Evolutionary conservation across 2,888 invertebrate species (phyloP).

Genomic region (Cheilosia scutellata): DNA sequence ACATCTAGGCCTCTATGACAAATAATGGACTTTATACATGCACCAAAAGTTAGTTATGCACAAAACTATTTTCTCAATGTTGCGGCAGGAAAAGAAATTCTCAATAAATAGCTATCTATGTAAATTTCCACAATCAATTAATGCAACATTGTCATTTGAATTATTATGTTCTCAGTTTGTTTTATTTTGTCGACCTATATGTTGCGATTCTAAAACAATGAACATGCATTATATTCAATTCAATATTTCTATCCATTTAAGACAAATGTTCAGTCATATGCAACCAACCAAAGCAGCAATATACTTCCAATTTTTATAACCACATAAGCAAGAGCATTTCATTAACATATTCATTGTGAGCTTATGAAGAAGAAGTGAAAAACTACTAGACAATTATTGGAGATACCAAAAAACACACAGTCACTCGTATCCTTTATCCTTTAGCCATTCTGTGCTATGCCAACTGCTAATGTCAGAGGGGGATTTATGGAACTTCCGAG

Average conservation of each 20-base stretch:
- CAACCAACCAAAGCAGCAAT: slow-evolving; percentile 8
- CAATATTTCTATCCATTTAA: neutral
- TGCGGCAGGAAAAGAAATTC: neutral
- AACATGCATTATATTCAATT: too few species aligned
- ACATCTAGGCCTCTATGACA: too few species aligned
- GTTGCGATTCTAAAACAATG: neutral
- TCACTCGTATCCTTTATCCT: slow-evolving; percentile 18
- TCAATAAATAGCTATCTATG: slow-evolving; percentile 19
- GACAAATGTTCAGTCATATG: slow-evolving; percentile 1
- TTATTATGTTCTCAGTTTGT: neutral
- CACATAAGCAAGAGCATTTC: slow-evolving; percentile 22
- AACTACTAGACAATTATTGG: slow-evolving; percentile 1
- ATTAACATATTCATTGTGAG: slow-evolving; percentile 25
- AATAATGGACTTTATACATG: too few species aligned
- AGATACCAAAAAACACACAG: neutral
- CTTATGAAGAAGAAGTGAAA: neutral
- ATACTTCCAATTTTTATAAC: slow-evolving; percentile 22
- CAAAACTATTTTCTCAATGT: too few species aligned
- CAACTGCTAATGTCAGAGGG: slow-evolving; percentile 39
- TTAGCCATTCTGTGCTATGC: slow-evolving; percentile 1
- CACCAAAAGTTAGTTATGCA: too few species aligned
- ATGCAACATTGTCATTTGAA: slow-evolving; percentile 4
- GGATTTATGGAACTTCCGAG: slow-evolving; percentile 11
- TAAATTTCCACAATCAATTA: slow-evolving; percentile 36
- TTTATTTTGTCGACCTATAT: slow-evolving; percentile 13